Conservation (phyloP, 2,113 vertebrate species). For the Prolemur simus region DNA sequence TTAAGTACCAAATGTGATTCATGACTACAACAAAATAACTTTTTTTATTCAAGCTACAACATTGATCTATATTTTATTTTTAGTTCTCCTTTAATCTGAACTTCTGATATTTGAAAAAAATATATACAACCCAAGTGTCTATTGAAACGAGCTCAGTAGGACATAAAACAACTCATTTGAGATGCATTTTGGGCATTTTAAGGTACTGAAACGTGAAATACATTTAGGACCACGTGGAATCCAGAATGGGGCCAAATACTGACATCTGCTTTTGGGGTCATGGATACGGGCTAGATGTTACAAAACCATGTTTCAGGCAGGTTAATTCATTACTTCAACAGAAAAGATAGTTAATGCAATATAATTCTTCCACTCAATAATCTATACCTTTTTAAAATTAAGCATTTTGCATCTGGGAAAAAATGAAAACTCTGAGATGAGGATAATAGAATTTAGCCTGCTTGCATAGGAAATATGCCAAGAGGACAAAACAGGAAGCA, state of each 20-base stretch:
- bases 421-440: not conserved
- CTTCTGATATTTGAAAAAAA: constrained; percentile 1
- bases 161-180: not conserved
- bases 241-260: not conserved
- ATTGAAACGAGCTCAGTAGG: not conserved
- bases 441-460: not conserved
- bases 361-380: not conserved
- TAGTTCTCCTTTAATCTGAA: not conserved
- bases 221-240: not conserved
- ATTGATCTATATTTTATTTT: constrained; percentile 13
- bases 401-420: not conserved
- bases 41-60: constrained; percentile 14
- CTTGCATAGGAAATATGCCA: not conserved
- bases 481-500: not conserved
- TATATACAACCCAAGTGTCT: not conserved
- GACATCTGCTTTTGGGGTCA: not conserved
- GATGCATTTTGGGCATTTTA: not conserved
- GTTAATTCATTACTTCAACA: not conserved
- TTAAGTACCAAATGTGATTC: not conserved
- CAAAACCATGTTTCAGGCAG: not conserved
- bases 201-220: not conserved
- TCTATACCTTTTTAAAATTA: not conserved
- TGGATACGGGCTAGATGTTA: not conserved
- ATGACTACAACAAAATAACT: not conserved
- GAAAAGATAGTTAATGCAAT: not conserved